These are phyloP conservation scores for Choreutis nemorana DNA, from an alignment of 2,888 invertebrate genomes.

Conservation along the genomic window DNA sequence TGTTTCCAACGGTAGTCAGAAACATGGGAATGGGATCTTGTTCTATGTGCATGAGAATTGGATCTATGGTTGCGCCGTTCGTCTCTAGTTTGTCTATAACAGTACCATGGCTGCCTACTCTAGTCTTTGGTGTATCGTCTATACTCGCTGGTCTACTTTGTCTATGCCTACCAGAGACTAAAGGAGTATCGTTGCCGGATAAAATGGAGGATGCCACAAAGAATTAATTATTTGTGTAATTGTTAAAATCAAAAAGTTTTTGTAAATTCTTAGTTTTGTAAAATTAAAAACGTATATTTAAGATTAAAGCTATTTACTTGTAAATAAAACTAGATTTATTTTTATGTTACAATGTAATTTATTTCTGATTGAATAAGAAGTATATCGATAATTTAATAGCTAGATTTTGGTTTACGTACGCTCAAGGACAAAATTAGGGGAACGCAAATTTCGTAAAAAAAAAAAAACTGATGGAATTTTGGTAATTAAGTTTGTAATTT, in stretches of 20 bases:
- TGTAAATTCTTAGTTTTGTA: not conserved
- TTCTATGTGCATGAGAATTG: conserved; percentile 83
- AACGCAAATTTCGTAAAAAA: too few relatives aligned
- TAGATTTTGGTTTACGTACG: too few relatives aligned
- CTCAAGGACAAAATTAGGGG: too few relatives aligned
- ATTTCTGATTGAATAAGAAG: too few relatives aligned
- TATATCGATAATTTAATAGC: too few relatives aligned
- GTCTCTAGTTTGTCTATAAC: conserved; percentile 69
- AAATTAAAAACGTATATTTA: too few relatives aligned
- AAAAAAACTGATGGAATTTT: too few relatives aligned
- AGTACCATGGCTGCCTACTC: conserved; percentile 70
- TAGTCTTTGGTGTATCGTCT: conserved; percentile 75
- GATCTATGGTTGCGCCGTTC: conserved; percentile 86
- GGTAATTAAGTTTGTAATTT: too few relatives aligned
- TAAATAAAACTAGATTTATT: too few relatives aligned
- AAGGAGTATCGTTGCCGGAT: conserved; percentile 74
- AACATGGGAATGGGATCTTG: conserved; percentile 86
- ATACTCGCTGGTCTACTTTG: conserved; percentile 71
- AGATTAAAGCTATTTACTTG: too few relatives aligned
- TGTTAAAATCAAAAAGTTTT: not conserved
- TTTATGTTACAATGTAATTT: too few relatives aligned
- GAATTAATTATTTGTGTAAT: not conserved
- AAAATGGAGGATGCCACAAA: conserved; percentile 78
- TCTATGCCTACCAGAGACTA: conserved; percentile 79
- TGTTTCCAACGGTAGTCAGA: conserved; percentile 88